Base-by-base conservation (phyloP, 2,888 invertebrate species). In the Idaea dimidiata region DNA sequence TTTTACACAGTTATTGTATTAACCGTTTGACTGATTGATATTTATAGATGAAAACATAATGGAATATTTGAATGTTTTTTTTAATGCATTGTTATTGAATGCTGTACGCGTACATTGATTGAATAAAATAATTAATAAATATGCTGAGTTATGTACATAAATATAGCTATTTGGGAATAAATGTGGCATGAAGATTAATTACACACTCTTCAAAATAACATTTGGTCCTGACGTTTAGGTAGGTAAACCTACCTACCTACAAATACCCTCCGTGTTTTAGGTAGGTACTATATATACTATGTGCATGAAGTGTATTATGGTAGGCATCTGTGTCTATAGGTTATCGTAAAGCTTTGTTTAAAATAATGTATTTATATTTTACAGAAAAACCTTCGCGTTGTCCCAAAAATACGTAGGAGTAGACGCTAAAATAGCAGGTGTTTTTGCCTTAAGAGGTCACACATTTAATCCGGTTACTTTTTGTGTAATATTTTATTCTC, bases 1-100 rank as follows among this genome's bases (percentile, higher is more conserved):
- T 68, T 67, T 69, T 68, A 69, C 69, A 67, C 66, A 53, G 67
- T 66, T 69, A 64, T 62, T 67, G 68, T 64, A 61, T 67, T 64
- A 68, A 66, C 63, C 60, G 59, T 56, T 59, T 56, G 53, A 59
- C 60, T 69, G 65, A 71, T 71, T 67, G 62, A 66, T 71, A 66
- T 71, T 69, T 66, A 67, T 67, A 58, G 58, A 62, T 18, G 61
- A 59, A 60, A 63, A 59, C 10, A 18, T 14, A 14, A 16, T 63
- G 54, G 60, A 61, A 60, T 61, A 53, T 57, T 56, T 17, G 17
- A 56, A 56, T 55, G 16, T 43, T 33, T 10, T 33, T 43, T 43
- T 43, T 43, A 1, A 43, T 43, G 10, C 7, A 8, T 43, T 43
- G 7, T 6, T 33, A 33, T 33, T 43, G 43, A 43, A 43, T 24